Evolutionary conservation across 2,888 invertebrate species (phyloP).

Genomic region (Cataglyphis altisquamis): DNA sequence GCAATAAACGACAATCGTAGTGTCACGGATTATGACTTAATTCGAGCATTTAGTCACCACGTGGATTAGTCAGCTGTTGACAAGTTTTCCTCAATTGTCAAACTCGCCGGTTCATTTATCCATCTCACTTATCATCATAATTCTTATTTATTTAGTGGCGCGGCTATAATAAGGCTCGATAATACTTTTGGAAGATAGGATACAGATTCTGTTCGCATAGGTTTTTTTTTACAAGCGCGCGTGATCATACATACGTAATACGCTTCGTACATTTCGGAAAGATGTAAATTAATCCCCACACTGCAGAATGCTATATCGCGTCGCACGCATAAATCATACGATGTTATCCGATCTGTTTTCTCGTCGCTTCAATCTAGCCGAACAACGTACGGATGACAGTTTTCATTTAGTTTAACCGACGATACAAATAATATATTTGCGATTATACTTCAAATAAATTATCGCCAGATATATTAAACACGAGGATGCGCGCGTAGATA

Average conservation of each 20-base stretch:
- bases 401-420: slow-evolving; percentile 48
- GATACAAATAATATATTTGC: slow-evolving; percentile 38
- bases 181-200: neutral
- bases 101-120: neutral
- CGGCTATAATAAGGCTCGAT: neutral
- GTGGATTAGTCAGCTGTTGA: slow-evolving; percentile 35
- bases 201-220: neutral
- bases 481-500: slow-evolving; percentile 28
- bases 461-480: slow-evolving; percentile 46
- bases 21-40: slow-evolving; percentile 71
- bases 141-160: neutral
- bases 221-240: neutral
- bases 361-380: slow-evolving; percentile 54
- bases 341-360: slow-evolving; percentile 64
- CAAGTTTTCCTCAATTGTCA: slow-evolving; percentile 4
- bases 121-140: neutral
- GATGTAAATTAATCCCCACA: slow-evolving; percentile 67
- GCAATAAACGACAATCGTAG: slow-evolving; percentile 75
- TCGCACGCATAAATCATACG: slow-evolving; percentile 61
- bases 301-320: slow-evolving; percentile 35
- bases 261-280: slow-evolving; percentile 55
- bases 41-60: slow-evolving; percentile 61
- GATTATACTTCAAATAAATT: slow-evolving; percentile 46
- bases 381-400: slow-evolving; percentile 42
- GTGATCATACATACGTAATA: neutral